A percentile compares a stretch with the other conserved stretches of the same genome.
phyloP scores from a whole-genome alignment of 1,140 invertebrate species.

The Diachasmimorpha longicaudata region DNA sequence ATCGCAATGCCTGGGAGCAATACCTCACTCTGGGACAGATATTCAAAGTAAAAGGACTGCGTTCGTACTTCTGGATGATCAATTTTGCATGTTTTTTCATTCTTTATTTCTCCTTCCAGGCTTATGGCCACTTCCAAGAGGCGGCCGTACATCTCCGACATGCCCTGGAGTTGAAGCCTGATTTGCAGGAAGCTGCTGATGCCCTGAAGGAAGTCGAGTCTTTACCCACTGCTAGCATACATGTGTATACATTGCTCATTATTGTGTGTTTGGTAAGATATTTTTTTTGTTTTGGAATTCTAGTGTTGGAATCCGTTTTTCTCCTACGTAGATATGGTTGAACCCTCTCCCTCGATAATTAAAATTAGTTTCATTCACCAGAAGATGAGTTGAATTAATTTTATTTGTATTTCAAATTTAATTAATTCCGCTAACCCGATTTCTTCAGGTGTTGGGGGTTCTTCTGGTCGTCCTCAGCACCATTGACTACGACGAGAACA shows the following conservation, averaged over 20 bases:
- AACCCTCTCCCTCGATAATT: too few species aligned
- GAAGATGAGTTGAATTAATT: too few species aligned
- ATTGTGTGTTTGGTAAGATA: constrained; percentile 79
- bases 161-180: constrained; percentile 80
- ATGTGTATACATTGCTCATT: constrained; percentile 83
- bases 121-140: constrained; percentile 84
- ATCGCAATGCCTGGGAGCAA: constrained; percentile 87
- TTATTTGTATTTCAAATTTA: too few species aligned
- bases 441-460: constrained; percentile 74
- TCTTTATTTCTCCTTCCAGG: constrained; percentile 49
- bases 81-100: not conserved
- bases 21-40: constrained; percentile 87
- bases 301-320: too few species aligned
- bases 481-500: constrained; percentile 56
- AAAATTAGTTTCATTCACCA: too few species aligned
- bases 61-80: not conserved
- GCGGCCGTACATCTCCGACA: constrained; percentile 81
- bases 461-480: constrained; percentile 81
- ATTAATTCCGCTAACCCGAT: not conserved
- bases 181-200: constrained; percentile 78
- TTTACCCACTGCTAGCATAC: constrained; percentile 74
- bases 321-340: too few species aligned
- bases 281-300: not conserved
- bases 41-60: constrained; percentile 66
- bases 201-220: constrained; percentile 81